Evolutionary conservation across 2,797 vertebrate genomes (phyloP).

Genomic region (Pagetopsis macropterus): DNA sequence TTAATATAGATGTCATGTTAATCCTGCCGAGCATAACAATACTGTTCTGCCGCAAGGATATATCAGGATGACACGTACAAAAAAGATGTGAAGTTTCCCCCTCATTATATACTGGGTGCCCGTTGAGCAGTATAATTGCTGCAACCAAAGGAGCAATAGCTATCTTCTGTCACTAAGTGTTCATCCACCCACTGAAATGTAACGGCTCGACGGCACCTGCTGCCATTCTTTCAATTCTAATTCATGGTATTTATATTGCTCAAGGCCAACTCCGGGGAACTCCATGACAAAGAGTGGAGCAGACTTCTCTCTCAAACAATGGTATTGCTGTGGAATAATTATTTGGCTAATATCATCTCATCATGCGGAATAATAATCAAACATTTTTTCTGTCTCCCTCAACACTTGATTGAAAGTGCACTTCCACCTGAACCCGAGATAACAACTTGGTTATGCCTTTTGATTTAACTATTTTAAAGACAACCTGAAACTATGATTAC

Average conservation of each 20-base stretch:
- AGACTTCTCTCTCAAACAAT: slow-evolving; percentile 65
- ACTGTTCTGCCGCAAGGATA: slow-evolving; percentile 30
- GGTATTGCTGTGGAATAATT: slow-evolving; percentile 65
- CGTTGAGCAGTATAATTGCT: slow-evolving; percentile 70
- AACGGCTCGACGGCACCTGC: slow-evolving; percentile 62
- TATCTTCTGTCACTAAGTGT: slow-evolving; percentile 70
- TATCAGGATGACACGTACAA: slow-evolving; percentile 54
- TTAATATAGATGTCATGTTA: slow-evolving; percentile 70
- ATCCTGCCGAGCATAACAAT: slow-evolving; percentile 35
- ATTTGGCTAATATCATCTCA: slow-evolving; percentile 50
- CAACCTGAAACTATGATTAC: slow-evolving; percentile 47
- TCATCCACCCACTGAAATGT: slow-evolving; percentile 66
- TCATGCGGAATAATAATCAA: slow-evolving; percentile 53
- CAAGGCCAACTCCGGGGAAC: slow-evolving; percentile 65
- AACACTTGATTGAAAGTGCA: slow-evolving; percentile 39
- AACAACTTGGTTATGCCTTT: slow-evolving; percentile 42
- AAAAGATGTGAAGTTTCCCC: slow-evolving; percentile 48
- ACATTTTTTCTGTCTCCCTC: slow-evolving; percentile 1
- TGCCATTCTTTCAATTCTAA: slow-evolving; percentile 71
- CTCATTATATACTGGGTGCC: slow-evolving; percentile 61
- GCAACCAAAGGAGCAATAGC: slow-evolving; percentile 69
- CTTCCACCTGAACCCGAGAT: slow-evolving; percentile 48
- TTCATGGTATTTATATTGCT: slow-evolving; percentile 73
- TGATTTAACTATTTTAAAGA: slow-evolving; percentile 46
- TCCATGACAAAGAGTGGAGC: slow-evolving; percentile 67